phyloP scores from a whole-genome alignment of 2,797 vertebrate species.

The Tragopan temminckii region DNA sequence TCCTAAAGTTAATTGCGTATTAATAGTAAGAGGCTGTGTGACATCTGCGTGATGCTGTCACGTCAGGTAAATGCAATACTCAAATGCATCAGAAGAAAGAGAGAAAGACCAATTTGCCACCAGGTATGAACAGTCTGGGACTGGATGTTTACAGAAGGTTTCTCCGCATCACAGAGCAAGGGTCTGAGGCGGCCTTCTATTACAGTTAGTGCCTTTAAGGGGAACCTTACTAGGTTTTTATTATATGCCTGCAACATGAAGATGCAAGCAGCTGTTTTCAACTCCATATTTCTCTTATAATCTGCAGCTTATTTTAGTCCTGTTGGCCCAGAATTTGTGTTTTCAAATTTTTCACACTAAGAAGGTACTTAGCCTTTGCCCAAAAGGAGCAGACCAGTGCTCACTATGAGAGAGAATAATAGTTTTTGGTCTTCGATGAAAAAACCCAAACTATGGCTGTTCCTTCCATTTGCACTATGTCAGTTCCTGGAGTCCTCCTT shows the following conservation, averaged over 20 bases:
- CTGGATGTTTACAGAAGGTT: not conserved
- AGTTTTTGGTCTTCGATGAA: constrained; percentile 4
- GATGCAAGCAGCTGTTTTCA: not conserved
- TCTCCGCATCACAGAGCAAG: not conserved
- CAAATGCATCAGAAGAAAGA: not conserved
- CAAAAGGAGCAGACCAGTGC: not conserved
- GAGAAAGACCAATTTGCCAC: not conserved
- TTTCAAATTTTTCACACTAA: not conserved
- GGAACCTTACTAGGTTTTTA: not conserved
- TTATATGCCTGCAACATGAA: not conserved
- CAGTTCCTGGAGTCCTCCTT: not conserved
- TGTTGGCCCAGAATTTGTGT: not conserved
- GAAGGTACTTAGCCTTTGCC: not conserved
- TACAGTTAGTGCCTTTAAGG: not conserved
- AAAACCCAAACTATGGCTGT: not conserved
- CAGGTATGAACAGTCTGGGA: not conserved
- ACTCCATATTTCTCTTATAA: not conserved
- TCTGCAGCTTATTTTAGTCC: not conserved
- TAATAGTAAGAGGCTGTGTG: not conserved
- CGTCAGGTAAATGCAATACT: not conserved
- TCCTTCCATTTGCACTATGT: not conserved
- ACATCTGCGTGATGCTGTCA: constrained; percentile 5
- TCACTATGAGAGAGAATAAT: not conserved
- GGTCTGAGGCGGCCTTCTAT: not conserved
- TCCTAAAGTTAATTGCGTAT: constrained; percentile 42